Percentiles rank a stretch among this genome's conserved stretches.
Evolutionary conservation across 2,113 vertebrate species (phyloP).

Genomic region (Blennius ocellaris): DNA sequence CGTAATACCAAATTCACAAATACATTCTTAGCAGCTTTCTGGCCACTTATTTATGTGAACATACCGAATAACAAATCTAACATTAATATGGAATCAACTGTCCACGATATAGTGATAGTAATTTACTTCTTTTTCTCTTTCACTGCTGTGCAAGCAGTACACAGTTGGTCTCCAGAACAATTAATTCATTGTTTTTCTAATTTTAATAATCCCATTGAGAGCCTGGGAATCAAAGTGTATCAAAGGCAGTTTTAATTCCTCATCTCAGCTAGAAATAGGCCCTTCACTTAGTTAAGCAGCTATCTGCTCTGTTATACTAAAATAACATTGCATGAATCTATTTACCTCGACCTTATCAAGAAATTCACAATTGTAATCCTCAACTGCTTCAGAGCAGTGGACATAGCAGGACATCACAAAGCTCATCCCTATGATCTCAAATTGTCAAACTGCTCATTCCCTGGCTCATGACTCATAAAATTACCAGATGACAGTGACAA

Average conservation of each 20-base stretch:
- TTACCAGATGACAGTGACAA: conserved; percentile 72
- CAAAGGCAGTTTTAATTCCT: conserved; percentile 23
- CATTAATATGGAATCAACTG: too few relatives aligned
- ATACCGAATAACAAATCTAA: too few relatives aligned
- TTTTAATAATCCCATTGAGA: background rate
- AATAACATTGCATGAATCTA: conserved; percentile 59
- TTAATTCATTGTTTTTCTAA: background rate
- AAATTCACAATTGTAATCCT: conserved; percentile 53
- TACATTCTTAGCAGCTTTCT: too few relatives aligned
- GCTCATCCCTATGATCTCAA: conserved; percentile 48
- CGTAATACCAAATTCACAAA: too few relatives aligned
- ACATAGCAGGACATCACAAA: conserved; percentile 32
- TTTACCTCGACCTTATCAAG: conserved; percentile 45
- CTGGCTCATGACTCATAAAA: conserved; percentile 64
- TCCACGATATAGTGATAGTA: too few relatives aligned
- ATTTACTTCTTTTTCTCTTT: background rate
- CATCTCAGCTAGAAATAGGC: conserved; percentile 14
- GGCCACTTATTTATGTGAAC: too few relatives aligned
- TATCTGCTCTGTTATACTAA: conserved; percentile 38
- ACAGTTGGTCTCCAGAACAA: background rate
- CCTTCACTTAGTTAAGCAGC: conserved; percentile 24
- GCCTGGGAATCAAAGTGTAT: conserved; percentile 17
- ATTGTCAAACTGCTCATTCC: conserved; percentile 55
- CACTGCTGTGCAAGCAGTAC: background rate
- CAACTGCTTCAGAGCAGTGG: conserved; percentile 21